These are phyloP conservation scores for Meriones unguiculatus DNA, from an alignment of 2,113 vertebrate species.

Conservation along the genomic window DNA sequence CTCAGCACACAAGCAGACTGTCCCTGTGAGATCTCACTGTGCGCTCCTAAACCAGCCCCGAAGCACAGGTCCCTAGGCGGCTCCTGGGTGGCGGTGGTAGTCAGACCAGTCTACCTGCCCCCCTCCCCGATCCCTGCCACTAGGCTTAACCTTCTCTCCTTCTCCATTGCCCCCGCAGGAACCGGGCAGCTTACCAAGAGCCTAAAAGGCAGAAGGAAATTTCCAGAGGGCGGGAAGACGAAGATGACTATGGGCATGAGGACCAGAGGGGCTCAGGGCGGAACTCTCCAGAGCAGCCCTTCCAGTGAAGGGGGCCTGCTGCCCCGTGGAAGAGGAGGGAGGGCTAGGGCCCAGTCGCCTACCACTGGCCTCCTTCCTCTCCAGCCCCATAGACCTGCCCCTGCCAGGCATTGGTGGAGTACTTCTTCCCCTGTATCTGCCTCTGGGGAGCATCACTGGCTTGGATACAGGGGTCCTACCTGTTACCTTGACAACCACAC, in stretches of 20 bases:
- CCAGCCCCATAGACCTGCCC: background rate
- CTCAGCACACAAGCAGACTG: background rate
- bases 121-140: rapidly evolving
- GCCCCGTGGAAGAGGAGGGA: too few species aligned
- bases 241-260: rapidly evolving
- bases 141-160: background rate
- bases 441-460: background rate
- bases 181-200: conserved; percentile 21
- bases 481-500: background rate
- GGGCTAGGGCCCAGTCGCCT: rapidly evolving
- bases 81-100: rapidly evolving
- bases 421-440: background rate
- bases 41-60: background rate
- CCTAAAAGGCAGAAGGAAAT: conserved; percentile 42
- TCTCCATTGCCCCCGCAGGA: background rate
- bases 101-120: background rate
- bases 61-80: background rate
- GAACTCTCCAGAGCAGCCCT: background rate
- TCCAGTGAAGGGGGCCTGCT: background rate
- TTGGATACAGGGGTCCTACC: background rate
- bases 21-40: background rate
- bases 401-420: rapidly evolving
- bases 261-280: background rate
- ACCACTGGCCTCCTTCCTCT: too few species aligned
- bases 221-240: background rate